These are phyloP conservation scores for Oithona nana DNA, from an alignment of 2,888 invertebrate species.

Conservation along the genomic window DNA sequence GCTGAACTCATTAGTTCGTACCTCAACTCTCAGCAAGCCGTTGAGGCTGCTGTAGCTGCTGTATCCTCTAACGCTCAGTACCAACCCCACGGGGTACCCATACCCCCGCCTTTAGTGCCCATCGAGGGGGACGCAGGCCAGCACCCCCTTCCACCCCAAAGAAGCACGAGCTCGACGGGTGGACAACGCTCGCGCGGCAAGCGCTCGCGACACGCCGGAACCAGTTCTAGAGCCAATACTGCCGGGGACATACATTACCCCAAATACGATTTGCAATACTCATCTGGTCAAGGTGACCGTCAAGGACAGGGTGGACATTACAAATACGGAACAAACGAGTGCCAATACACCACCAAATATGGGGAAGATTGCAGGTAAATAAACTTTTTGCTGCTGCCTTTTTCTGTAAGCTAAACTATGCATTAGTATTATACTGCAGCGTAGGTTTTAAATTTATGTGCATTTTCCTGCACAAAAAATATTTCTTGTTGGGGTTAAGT, in stretches of 20 bases:
- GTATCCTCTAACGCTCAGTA: background rate
- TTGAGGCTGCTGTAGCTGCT: background rate
- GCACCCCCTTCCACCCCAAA: conserved; percentile 4
- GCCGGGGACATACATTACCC: conserved; percentile 8
- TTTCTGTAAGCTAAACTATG: no score
- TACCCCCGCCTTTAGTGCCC: conserved; percentile 11
- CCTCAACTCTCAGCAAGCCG: conserved; percentile 6
- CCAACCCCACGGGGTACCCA: conserved; percentile 11
- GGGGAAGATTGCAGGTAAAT: conserved; percentile 15
- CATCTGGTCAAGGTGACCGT: no score
- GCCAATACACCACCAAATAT: conserved; percentile 10
- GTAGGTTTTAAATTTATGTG: no score
- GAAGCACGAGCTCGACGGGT: background rate
- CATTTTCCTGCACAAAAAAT: no score
- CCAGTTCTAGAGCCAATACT: background rate
- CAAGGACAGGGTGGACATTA: no score
- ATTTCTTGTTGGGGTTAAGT: no score
- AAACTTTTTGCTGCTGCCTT: no score
- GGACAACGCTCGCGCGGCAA: background rate
- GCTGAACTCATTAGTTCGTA: conserved; percentile 9
- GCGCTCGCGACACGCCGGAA: conserved; percentile 6
- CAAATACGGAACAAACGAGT: background rate
- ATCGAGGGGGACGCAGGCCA: background rate
- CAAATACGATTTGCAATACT: conserved; percentile 4
- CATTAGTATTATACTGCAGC: no score